Evolutionary conservation across 2,888 invertebrate species (phyloP), one percentile per base, ranked within the genome.

Genomic region (Nomada hirtipes): DNA sequence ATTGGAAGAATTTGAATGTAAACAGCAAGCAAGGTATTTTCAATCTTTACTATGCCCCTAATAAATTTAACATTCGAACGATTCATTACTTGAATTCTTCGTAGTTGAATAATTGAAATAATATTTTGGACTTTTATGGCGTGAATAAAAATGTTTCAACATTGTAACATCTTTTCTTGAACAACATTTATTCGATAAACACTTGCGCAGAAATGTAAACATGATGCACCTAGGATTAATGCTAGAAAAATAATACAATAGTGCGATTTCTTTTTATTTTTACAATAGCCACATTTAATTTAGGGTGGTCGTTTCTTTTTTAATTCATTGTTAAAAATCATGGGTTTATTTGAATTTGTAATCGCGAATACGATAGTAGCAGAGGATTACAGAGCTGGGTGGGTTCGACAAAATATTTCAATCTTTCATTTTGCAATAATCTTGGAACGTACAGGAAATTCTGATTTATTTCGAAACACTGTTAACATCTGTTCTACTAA

Each of bases 141-240:
- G 10, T 42, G 20, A 69, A 68, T 68, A 55, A 74, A 63, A 47
- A 10, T 63, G 13, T n/a, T n/a, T 42, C 2, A 1, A 44, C 1
- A 20, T 68, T 44, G 9, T 44, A 10, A 13, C 26, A 10, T 50
- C 36, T 2, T 42, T 61, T 67, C 55, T 26, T 52, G 61, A 59
- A 52, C 67, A 72, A 80, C 80, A 80, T 80, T 80, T 80, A 80
- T 79, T 80, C 44, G 67, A 63, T 63, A 72, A 72, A 72, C 26
- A 63, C 3, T 57, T 57, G 57, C 68, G 72, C 80, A 80, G 15
- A 80, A 79, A 50, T 68, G 50, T 18, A 67, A 57, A 63, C 79
- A 63, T 68, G 23, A 1, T 53, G 50, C 13, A 11, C 20, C n/a
- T 72, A 44, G 44, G 26, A 42, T 63, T 53, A 23, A 71, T 15